These are phyloP conservation scores for Polyommatus iphigenia DNA, from an alignment of 2,888 invertebrate species.

Conservation along the genomic window DNA sequence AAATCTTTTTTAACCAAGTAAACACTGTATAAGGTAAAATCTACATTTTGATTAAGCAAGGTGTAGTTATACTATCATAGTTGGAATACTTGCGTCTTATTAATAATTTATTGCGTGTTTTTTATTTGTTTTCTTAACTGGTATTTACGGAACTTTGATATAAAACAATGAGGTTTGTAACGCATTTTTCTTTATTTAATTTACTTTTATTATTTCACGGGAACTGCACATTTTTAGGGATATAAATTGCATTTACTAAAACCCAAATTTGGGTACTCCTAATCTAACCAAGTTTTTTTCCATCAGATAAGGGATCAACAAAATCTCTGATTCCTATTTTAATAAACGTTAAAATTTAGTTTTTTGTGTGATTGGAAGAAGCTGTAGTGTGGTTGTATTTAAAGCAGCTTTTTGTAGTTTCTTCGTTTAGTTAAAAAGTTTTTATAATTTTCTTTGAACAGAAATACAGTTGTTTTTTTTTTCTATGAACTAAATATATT, in stretches of 20 bases:
- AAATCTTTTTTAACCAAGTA: slow-evolving; percentile 7
- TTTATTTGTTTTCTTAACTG: not conserved
- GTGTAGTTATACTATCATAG: slow-evolving; percentile 7
- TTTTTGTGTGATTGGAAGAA: too few relatives aligned
- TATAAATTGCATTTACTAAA: not conserved
- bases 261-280: too few relatives aligned
- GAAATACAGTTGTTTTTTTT: too few relatives aligned
- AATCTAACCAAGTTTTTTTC: too few relatives aligned
- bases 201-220: not conserved
- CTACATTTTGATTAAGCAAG: slow-evolving; percentile 22
- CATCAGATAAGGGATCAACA: too few relatives aligned
- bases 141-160: not conserved
- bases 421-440: too few relatives aligned
- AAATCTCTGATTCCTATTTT: too few relatives aligned
- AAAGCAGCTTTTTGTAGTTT: too few relatives aligned
- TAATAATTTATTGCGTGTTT: slow-evolving; percentile 13
- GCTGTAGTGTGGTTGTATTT: too few relatives aligned
- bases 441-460: too few relatives aligned
- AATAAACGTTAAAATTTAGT: too few relatives aligned
- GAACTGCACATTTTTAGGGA: not conserved
- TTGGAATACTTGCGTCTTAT: slow-evolving; percentile 24
- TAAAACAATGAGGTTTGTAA: slow-evolving; percentile 1
- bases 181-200: not conserved
- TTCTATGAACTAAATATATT: too few relatives aligned
- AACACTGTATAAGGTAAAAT: slow-evolving; percentile 21